Evolutionary conservation across 2,888 invertebrate genomes (phyloP), one percentile per base, ranked within the genome.

Genomic region (Glaucopsyche alexis): DNA sequence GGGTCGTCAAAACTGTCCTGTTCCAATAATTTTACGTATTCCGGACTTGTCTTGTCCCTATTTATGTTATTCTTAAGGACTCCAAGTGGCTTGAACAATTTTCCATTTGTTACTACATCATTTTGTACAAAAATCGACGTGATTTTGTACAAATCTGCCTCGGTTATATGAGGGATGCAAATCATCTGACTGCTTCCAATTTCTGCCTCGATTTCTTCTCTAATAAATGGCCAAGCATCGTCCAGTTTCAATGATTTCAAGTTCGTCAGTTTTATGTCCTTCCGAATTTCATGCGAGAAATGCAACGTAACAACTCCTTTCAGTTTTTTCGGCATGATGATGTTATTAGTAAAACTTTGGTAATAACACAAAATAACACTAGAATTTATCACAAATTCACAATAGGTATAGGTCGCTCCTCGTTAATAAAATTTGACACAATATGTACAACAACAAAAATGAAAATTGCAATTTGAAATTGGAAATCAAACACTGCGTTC

Each of bases 151-250:
- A 93, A 85, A 77, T 90, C 89, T 1, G 93, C 92, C 81, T 93
- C 93, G 8, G 93, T 93, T 77, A 93, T 91, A 80, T 92, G 91
- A 75, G 93, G 93, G 75, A 93, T 93, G 82, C 93, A 93, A 74
- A 93, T 88, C 71, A 92, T 84, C 80, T 92, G 89, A 76, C 86
- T 90, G 78, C 89, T 89, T n/a, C 93, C 93, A 75, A 93, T 93
- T 85, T 93, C 93, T 69, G 84, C 89, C 80, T 93, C 93, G 71
- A 93, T 93, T 87, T 93, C 93, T 76, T 93, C 93, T 79, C 93
- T 86, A 70, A 93, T 93, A 81, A 93, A 93, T 16, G 93, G 93
- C 93, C 93, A 93, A 0, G 93, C 93, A 74, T 93, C 93, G 77
- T 93, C 93, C 65, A 93, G 82, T 77, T 91, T 91, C 11, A 93